Conservation (phyloP, 2,113 vertebrate genomes). For the Ameiurus melas region DNA sequence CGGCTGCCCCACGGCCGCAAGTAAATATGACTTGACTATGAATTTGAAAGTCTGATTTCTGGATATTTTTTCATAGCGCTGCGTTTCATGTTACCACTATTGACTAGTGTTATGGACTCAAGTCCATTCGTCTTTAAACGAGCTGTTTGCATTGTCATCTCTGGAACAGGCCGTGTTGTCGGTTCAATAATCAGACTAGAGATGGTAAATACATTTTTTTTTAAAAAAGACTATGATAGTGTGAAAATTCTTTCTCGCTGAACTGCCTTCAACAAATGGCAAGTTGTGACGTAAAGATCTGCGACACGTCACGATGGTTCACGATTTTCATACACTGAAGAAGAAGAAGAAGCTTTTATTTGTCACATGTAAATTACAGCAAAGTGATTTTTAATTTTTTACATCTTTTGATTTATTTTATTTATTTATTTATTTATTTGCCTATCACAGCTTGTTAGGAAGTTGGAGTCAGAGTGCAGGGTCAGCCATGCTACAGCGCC, state of each 20-base stretch:
- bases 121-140: not conserved
- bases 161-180: not conserved
- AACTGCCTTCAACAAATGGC: not conserved
- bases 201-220: no score
- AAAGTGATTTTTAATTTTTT: no score
- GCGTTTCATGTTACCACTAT: not conserved
- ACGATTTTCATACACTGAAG: not conserved
- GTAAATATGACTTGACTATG: not conserved
- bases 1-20: no score
- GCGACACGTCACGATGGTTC: not conserved
- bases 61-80: not conserved
- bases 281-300: not conserved
- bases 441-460: no score
- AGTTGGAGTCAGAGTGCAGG: no score
- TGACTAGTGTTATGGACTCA: not conserved
- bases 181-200: not conserved
- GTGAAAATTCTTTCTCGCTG: not conserved
- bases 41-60: not conserved
- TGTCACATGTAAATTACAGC: no score
- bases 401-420: no score
- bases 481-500: no score
- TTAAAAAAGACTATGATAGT: not conserved
- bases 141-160: not conserved
- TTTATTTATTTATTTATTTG: no score
- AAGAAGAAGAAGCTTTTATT: not conserved